Evolutionary conservation across 2,113 vertebrate species (phyloP), one percentile per base, ranked within the genome.

Genomic region (Plecotus auritus): DNA sequence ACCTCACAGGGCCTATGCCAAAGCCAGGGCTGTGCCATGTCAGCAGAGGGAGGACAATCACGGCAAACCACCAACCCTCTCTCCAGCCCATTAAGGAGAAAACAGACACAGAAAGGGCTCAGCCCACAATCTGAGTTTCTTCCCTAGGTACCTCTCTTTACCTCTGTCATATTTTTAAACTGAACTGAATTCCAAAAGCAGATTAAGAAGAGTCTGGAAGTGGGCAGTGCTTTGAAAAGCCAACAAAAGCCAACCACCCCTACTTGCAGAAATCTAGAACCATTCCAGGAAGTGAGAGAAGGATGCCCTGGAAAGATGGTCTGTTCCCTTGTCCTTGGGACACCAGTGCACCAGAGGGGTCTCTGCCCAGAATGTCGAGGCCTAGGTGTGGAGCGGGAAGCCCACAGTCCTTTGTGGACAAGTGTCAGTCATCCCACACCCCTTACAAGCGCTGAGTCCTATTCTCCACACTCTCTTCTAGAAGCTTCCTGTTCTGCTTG

Each of bases 371-470:
- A 42, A 32, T 8, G 16, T 5, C 49, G 13, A 3, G 26, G 82
- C 3, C 5, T 11, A 3, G 28, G 74, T 4, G 5, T 0, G 7
- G 5, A 26, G 77, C 6, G 1, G 26, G 56, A 37, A 23, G 76
- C 35, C n/a, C 8, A 42, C 66, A 2, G 0, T 17, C 32, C 20
- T 7, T 8, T 1, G 51, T 28, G 1, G 9, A 11, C 51, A 13
- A 78, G 8, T 56, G 54, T 56, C 54, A 1, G 45, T 4, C 14
- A 3, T 3, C 47, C 28, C 73, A 16, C 47, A 2, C 9, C 72
- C 90, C 99, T 98, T 98, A 99, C 99, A 99, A 99, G 98, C 99
- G 99, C 49, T 99, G 99, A 98, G 95, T 99, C 99, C 97, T 99
- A 98, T 97, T 99, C 98, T 99, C 99, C 99, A 99, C 99, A 98